Conservation (phyloP, 1,140 invertebrate species). For the Drosophila ananassae region DNA sequence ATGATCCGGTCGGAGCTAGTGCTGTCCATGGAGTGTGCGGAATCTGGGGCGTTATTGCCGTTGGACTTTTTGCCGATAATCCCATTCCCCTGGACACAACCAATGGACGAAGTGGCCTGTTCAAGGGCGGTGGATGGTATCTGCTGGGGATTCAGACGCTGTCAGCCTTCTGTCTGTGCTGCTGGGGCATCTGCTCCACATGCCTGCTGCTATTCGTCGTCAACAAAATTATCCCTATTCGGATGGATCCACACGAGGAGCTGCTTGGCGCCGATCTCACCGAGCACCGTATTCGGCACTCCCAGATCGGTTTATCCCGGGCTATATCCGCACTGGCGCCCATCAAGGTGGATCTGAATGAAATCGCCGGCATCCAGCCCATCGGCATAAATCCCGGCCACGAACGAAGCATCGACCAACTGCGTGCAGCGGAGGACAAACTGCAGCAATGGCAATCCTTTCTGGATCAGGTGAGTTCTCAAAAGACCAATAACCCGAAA, state of each 20-base stretch:
- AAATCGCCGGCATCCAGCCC: slow-evolving; percentile 84
- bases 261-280: slow-evolving; percentile 94
- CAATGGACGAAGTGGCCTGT: slow-evolving; percentile 91
- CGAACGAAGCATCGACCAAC: slow-evolving; percentile 84
- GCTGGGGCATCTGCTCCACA: slow-evolving; percentile 90
- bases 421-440: slow-evolving; percentile 79
- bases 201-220: slow-evolving; percentile 90
- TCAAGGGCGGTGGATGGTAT: slow-evolving; percentile 94
- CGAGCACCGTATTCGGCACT: slow-evolving; percentile 90
- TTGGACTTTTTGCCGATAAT: slow-evolving; percentile 95
- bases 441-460: slow-evolving; percentile 78
- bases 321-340: slow-evolving; percentile 87
- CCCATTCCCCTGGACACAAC: slow-evolving; percentile 92
- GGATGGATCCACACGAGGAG: slow-evolving; percentile 93
- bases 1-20: slow-evolving; percentile 96
- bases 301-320: slow-evolving; percentile 86
- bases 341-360: slow-evolving; percentile 84
- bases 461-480: slow-evolving; percentile 62
- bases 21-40: slow-evolving; percentile 93
- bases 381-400: slow-evolving; percentile 87
- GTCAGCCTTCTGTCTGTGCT: slow-evolving; percentile 88
- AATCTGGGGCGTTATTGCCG: slow-evolving; percentile 92
- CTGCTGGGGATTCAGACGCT: slow-evolving; percentile 93
- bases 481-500: slow-evolving; percentile 15
- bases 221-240: slow-evolving; percentile 91